Base-by-base conservation (phyloP, 2,797 vertebrate genomes). In the Intellagama lesueurii region DNA sequence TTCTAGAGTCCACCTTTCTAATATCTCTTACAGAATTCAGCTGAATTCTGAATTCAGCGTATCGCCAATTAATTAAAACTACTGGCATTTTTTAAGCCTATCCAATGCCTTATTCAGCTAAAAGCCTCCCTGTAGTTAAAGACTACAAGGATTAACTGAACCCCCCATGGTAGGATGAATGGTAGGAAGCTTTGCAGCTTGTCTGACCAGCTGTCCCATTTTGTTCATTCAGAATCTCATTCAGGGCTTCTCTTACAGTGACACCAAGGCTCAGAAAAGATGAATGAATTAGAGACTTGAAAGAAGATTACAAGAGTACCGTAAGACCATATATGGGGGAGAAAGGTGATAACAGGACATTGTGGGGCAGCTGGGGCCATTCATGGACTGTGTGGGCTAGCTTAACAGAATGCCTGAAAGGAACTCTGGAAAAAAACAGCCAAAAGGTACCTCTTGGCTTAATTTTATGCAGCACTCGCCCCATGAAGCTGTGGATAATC, bases 271-370 rank as follows among this genome's bases (percentile, higher is more conserved):
- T 79, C 75, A 79, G 76, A 56, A 87, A 90, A 83, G 32, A 87
- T 90, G 89, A 90, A 90, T 90, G 89, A 79, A 86, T 22, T 30
- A 52, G 17, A 64, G 81, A 47, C 35, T 30, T 60, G 35, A 1
- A 35, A 79, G 66, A 30, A 35, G 86, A 90, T 79, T 68, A 82
- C 17, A 30, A 32, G 4, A 32, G 79, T 40, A 22, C 26, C 35
- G 7, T 12, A 70, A 30, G 73, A 19, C 81, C 30, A 64, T 60
- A 12, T 6, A 17, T 22, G 7, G 75, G 60, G 60, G 4, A 3
- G 52, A 28, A n/a, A 35, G 73, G 60, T 52, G 32, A 40, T 32
- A 44, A 76, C 68, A 77, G 84, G 83, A 66, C 47, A 28, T 28
- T 32, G 70, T 28, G 86, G 79, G 85, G 64, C 47, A 64, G 64